Conservation (phyloP, 2,113 vertebrate species). For the Nesogale talazaci region DNA sequence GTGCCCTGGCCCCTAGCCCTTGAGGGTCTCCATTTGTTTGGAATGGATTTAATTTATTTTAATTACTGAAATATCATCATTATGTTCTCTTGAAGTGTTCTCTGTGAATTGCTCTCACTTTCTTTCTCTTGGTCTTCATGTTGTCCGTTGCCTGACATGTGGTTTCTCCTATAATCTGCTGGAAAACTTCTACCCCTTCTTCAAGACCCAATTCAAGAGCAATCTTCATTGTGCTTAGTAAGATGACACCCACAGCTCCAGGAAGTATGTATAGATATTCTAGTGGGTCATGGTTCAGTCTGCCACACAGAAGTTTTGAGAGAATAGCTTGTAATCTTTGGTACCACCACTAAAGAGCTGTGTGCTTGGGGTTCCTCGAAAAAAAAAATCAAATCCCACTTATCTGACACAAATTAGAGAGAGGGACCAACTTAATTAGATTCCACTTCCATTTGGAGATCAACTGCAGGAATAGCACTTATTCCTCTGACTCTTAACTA, state of each 20-base stretch:
- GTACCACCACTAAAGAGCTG: neutral
- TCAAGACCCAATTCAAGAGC: slow-evolving; percentile 21
- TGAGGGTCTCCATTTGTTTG: neutral
- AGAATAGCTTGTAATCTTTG: neutral
- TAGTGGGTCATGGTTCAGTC: neutral
- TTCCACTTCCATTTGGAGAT: neutral
- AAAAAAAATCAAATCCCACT: neutral
- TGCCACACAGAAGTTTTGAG: neutral
- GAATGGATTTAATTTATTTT: slow-evolving; percentile 7
- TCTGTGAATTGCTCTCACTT: neutral
- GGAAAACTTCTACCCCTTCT: neutral
- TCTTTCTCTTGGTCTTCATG: neutral
- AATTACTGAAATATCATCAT: neutral
- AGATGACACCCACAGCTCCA: neutral
- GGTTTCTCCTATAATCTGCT: slow-evolving; percentile 23
- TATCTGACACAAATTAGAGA: neutral
- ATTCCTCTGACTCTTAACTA: neutral
- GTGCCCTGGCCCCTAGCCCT: neutral
- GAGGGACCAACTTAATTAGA: neutral
- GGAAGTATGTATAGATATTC: neutral
- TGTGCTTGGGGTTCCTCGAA: neutral
- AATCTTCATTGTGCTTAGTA: neutral
- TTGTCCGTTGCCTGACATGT: neutral
- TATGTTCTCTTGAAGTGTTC: neutral
- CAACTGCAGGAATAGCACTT: neutral